Conservation (phyloP, 2,888 invertebrate genomes). For the Eristalis intricaria region DNA sequence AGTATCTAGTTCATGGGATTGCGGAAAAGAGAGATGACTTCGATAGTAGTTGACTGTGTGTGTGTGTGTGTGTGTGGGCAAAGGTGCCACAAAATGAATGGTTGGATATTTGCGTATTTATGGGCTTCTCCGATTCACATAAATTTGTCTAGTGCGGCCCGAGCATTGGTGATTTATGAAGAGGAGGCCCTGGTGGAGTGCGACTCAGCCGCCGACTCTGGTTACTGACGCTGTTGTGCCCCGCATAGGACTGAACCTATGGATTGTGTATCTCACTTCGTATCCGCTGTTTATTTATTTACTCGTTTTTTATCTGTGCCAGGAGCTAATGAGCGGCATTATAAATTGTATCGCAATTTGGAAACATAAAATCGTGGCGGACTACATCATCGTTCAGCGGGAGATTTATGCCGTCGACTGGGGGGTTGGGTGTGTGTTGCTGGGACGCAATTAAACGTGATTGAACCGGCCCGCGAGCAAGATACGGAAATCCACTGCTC, state of each 20-base stretch:
- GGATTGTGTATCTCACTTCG: constrained; percentile 9
- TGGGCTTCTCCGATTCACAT: constrained; percentile 67
- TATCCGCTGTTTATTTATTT: not conserved
- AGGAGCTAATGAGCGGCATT: constrained; percentile 61
- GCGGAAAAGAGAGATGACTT: constrained; percentile 53
- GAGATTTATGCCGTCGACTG: constrained; percentile 32
- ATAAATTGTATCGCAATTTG: constrained; percentile 59
- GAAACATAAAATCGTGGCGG: constrained; percentile 46
- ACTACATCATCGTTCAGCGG: constrained; percentile 4
- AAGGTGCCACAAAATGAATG: constrained; percentile 68
- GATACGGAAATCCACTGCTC: not conserved
- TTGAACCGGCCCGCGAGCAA: not conserved
- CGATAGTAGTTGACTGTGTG: not conserved
- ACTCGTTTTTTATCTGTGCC: constrained; percentile 9
- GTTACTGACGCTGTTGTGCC: not conserved
- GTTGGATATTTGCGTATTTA: constrained; percentile 70
- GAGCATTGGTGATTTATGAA: constrained; percentile 64
- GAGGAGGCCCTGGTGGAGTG: constrained; percentile 33
- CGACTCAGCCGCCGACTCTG: constrained; percentile 34
- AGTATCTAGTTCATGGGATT: constrained; percentile 55
- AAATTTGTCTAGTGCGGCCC: constrained; percentile 65
- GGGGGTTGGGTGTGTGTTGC: not conserved
- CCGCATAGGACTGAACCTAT: constrained; percentile 12
- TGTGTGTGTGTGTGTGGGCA: constrained; percentile 4
- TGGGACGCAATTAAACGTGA: constrained; percentile 22